These are phyloP conservation scores for Tetragnatha montana DNA, from an alignment of 2,888 invertebrate species.

Conservation along the genomic window DNA sequence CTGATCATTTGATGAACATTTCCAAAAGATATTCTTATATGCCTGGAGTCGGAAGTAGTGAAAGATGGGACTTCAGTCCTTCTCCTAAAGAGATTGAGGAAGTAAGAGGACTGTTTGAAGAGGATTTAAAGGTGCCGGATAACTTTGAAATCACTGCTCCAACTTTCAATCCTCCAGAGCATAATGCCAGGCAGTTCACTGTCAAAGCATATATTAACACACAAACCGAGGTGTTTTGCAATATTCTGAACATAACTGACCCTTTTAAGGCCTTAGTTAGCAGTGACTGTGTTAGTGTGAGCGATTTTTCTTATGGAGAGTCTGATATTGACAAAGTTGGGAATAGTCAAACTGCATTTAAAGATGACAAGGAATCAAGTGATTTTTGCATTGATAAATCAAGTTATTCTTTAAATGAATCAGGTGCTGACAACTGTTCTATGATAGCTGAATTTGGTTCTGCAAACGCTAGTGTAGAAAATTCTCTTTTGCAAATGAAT, in stretches of 20 bases:
- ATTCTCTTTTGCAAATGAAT: too few relatives aligned
- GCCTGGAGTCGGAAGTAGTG: constrained; percentile 86
- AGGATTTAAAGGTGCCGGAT: constrained; percentile 83
- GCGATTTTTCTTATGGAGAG: constrained; percentile 40
- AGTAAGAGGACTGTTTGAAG: constrained; percentile 82
- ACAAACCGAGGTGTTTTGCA: constrained; percentile 78
- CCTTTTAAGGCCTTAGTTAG: constrained; percentile 81
- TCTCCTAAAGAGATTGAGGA: constrained; percentile 84
- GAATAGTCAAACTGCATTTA: not conserved
- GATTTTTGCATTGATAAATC: constrained; percentile 17
- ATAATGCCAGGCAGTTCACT: constrained; percentile 1
- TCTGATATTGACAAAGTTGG: constrained; percentile 48
- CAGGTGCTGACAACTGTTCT: constrained; percentile 67
- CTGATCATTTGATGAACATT: constrained; percentile 90
- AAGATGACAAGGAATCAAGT: not conserved
- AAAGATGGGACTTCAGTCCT: constrained; percentile 85
- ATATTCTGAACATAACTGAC: constrained; percentile 84
- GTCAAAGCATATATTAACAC: constrained; percentile 75
- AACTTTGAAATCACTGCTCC: constrained; percentile 83
- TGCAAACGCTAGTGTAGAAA: not conserved
- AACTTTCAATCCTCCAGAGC: constrained; percentile 32
- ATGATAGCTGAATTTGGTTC: not conserved
- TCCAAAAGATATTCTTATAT: constrained; percentile 84
- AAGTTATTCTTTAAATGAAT: not conserved
- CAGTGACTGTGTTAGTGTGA: constrained; percentile 30